Evolutionary conservation across 2,888 invertebrate genomes (phyloP).

Genomic region (Ethmia dodecea): DNA sequence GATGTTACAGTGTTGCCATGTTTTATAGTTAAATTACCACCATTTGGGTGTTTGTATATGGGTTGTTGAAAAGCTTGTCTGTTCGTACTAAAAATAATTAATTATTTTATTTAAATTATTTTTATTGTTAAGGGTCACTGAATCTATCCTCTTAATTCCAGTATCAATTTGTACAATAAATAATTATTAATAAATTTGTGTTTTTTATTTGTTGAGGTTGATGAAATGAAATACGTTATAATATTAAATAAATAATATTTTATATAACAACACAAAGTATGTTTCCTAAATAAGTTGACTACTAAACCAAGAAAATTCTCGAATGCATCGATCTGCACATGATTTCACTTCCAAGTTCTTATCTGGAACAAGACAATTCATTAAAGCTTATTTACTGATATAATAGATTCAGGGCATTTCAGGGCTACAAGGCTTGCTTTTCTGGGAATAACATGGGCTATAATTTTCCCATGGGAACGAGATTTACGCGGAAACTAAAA

Average conservation of each 20-base stretch:
- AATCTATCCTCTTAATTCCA: conserved; percentile 69
- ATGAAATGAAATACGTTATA: background rate
- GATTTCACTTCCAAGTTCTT: conserved; percentile 40
- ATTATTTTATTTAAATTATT: conserved; percentile 48
- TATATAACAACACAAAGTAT: conserved; percentile 1
- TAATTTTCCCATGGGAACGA: too few species aligned
- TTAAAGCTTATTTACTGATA: too few species aligned
- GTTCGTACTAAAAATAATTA: conserved; percentile 40
- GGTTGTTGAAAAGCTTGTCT: conserved; percentile 54
- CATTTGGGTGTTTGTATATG: conserved; percentile 60
- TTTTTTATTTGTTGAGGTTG: conserved; percentile 20
- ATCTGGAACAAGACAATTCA: conserved; percentile 40
- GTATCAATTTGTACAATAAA: conserved; percentile 69
- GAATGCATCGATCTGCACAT: conserved; percentile 16
- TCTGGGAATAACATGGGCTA: too few species aligned
- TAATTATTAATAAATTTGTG: conserved; percentile 32
- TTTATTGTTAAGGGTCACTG: conserved; percentile 50
- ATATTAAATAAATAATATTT: background rate
- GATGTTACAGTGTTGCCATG: conserved; percentile 32
- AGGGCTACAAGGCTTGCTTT: too few species aligned
- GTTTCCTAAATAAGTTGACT: background rate
- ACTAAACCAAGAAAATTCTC: conserved; percentile 8
- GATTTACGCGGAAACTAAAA: too few species aligned
- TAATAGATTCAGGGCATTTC: background rate
- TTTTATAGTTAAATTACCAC: conserved; percentile 42